These are phyloP conservation scores for Platyscapa corneri DNA, from an alignment of 1,140 invertebrate genomes.

Conservation along the genomic window DNA sequence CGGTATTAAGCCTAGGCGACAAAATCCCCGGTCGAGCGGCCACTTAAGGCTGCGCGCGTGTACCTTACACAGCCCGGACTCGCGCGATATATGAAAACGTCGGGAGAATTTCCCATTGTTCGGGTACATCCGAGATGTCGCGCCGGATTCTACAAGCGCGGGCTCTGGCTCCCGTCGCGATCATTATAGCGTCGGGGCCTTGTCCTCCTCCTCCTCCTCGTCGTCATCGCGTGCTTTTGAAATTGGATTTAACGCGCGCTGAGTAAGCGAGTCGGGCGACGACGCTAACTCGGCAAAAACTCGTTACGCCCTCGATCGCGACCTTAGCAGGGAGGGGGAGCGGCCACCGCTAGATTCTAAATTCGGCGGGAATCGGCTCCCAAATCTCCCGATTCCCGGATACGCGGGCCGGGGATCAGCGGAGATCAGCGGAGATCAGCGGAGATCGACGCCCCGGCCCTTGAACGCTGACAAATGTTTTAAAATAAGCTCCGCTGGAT, in stretches of 20 bases:
- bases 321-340: too few relatives aligned
- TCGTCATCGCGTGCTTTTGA: background rate
- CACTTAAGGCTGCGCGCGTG: background rate
- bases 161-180: background rate
- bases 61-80: background rate
- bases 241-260: background rate
- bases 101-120: constrained; percentile 39
- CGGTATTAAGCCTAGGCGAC: constrained; percentile 46
- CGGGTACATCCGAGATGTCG: constrained; percentile 11
- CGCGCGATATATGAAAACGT: constrained; percentile 14
- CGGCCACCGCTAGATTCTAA: too few relatives aligned
- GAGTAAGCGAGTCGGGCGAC: background rate
- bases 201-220: too few relatives aligned
- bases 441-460: background rate
- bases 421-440: background rate
- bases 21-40: constrained; percentile 39
- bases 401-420: too few relatives aligned
- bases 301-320: background rate
- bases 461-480: too few relatives aligned
- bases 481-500: too few relatives aligned
- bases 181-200: constrained; percentile 25
- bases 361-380: too few relatives aligned
- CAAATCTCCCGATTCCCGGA: too few relatives aligned
- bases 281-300: background rate
- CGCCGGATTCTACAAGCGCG: constrained; percentile 12